Percentiles rank a stretch among this genome's conserved stretches.
Conservation (phyloP, 1,140 invertebrate species). For the Antheraea pernyi region DNA sequence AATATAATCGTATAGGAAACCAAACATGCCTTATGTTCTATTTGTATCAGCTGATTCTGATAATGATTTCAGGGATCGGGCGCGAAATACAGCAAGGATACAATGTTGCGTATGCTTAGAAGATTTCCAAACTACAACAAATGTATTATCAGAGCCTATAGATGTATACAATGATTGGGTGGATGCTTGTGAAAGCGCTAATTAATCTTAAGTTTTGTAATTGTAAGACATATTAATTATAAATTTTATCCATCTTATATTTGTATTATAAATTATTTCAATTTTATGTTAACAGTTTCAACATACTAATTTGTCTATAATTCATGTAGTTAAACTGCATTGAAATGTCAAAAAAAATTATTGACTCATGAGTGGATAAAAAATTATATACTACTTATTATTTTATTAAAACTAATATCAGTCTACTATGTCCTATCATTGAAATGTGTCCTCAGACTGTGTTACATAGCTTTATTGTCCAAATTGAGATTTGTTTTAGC, state of each 20-base stretch:
- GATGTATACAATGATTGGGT: constrained; percentile 99
- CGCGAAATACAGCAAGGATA: constrained; percentile 94
- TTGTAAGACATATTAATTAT: constrained; percentile 36
- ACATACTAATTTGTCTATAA: too few species aligned
- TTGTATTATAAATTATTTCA: background rate
- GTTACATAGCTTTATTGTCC: too few species aligned
- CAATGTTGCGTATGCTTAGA: constrained; percentile 97
- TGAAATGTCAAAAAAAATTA: too few species aligned
- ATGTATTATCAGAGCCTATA: constrained; percentile 97
- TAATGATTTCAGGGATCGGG: constrained; percentile 91
- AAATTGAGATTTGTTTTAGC: too few species aligned
- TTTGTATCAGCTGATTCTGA: constrained; percentile 14
- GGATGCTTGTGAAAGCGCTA: constrained; percentile 92
- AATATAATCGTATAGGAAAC: background rate
- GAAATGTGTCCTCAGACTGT: too few species aligned
- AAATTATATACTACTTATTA: too few species aligned
- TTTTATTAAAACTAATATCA: too few species aligned
- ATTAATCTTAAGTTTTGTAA: constrained; percentile 47
- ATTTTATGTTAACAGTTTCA: background rate
- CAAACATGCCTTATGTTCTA: background rate
- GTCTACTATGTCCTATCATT: too few species aligned
- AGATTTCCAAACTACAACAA: constrained; percentile 98
- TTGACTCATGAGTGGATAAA: too few species aligned
- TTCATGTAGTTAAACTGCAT: too few species aligned
- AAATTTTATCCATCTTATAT: constrained; percentile 7